Evolutionary conservation across 2,797 vertebrate species (phyloP), one percentile per base, ranked within the genome.

Genomic region (Bryconaethiops microstoma): DNA sequence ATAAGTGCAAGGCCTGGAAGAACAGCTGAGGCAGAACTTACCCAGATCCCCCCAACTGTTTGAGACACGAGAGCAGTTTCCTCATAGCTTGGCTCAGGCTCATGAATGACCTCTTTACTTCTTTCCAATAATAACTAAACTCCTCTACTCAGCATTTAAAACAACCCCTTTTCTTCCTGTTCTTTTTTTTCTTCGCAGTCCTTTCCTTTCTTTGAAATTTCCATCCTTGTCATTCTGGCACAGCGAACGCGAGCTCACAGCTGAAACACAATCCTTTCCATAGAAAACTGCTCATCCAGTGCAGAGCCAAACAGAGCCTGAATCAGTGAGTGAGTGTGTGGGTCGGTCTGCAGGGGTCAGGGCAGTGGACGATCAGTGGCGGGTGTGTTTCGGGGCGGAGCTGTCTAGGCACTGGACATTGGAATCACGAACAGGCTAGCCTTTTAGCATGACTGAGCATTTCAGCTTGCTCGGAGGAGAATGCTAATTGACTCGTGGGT

Each of bases 61-160:
- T 89, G 89, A 94, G 91, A 92, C 92, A 91, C 89, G 91, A 92
- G 91, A 90, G 89, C 90, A 91, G 90, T 94, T 94, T 94, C 92
- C 92, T 94, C 91, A 92, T 93, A 90, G 90, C 90, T 94, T 94
- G 93, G 94, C 94, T 89, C 85, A 82, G 90, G 89, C 86, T 91
- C 92, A 92, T 91, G 86, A 94, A 92, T 94, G 91, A 94, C 92
- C 90, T 92, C 91, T 93, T 93, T 92, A 85, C 86, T 92, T 92
- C 92, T 92, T 88, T 91, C 90, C 90, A 91, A 92, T 92, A 92
- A 94, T 92, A 92, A 91, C 91, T 85, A 88, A 91, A 92, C 88
- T 91, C 82, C 86, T 88, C 88, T 84, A 90, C 92, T 94, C 93
- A 93, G 92, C 90, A 91, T 92, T 92, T 90, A 81, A 88, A 88